Evolutionary conservation across 2,888 invertebrate species (phyloP).

Genomic region (Thecocarcelia acutangulata): DNA sequence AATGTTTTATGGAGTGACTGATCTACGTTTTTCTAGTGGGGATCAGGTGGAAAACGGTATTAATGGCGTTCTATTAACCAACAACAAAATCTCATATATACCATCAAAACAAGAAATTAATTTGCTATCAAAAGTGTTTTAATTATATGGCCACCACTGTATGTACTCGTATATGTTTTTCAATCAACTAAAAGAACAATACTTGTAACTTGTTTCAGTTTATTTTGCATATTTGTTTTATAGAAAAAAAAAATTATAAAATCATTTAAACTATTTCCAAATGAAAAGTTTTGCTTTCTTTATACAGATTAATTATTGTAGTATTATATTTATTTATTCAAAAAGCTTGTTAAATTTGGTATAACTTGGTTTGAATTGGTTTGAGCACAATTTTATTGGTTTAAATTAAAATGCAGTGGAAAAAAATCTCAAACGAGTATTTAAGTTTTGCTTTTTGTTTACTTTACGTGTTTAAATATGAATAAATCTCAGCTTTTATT

Average conservation of each 20-base stretch:
- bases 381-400: conserved; percentile 22
- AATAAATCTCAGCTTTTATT: conserved; percentile 19
- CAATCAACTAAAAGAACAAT: background rate
- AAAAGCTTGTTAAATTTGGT: conserved; percentile 42
- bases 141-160: too few species aligned
- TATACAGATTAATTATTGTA: conserved; percentile 6
- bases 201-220: conserved; percentile 2
- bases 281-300: conserved; percentile 1
- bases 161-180: background rate
- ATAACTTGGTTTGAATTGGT: conserved; percentile 40
- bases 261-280: conserved; percentile 1
- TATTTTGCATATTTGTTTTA: conserved; percentile 2
- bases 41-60: too few species aligned
- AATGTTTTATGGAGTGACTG: too few species aligned
- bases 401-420: conserved; percentile 28
- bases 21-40: too few species aligned
- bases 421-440: conserved; percentile 1
- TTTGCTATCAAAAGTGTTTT: too few species aligned
- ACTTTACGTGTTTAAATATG: conserved; percentile 2
- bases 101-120: too few species aligned
- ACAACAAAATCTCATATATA: too few species aligned
- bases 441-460: background rate
- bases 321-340: conserved; percentile 11
- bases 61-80: too few species aligned
- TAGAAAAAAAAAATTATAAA: background rate